phyloP scores from a whole-genome alignment of 2,113 vertebrate species.

The Lynx canadensis region DNA sequence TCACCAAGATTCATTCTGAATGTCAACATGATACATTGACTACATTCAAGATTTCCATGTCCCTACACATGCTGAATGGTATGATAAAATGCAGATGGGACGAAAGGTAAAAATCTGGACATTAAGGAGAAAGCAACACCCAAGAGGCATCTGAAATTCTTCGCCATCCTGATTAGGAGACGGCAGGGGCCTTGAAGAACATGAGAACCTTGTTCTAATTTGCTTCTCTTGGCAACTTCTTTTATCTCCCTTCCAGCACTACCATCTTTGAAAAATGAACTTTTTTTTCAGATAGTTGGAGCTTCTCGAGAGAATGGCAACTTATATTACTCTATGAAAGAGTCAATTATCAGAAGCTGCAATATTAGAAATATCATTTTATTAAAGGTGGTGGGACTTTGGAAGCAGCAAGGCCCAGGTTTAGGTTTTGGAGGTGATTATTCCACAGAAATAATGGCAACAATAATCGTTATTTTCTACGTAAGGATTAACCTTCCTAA shows the following conservation, averaged over 20 bases:
- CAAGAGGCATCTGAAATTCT: not conserved
- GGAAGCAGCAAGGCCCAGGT: not conserved
- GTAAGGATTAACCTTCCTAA: constrained; percentile 53
- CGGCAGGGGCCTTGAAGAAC: not conserved
- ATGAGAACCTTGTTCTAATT: not conserved
- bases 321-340: not conserved
- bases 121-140: not conserved
- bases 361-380: not conserved
- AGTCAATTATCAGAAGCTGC: not conserved
- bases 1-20: not conserved
- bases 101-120: not conserved
- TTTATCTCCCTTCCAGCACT: not conserved
- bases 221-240: not conserved
- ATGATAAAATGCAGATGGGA: not conserved
- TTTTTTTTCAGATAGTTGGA: not conserved
- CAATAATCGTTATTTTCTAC: constrained; percentile 19
- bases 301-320: not conserved
- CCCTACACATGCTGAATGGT: not conserved
- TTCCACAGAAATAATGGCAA: not conserved
- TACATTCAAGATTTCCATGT: not conserved
- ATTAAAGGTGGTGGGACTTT: not conserved
- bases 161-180: not conserved
- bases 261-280: not conserved
- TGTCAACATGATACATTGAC: not conserved
- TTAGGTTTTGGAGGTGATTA: not conserved